Conservation (phyloP, 2,797 vertebrate genomes). For the Heliangelus exortis region DNA sequence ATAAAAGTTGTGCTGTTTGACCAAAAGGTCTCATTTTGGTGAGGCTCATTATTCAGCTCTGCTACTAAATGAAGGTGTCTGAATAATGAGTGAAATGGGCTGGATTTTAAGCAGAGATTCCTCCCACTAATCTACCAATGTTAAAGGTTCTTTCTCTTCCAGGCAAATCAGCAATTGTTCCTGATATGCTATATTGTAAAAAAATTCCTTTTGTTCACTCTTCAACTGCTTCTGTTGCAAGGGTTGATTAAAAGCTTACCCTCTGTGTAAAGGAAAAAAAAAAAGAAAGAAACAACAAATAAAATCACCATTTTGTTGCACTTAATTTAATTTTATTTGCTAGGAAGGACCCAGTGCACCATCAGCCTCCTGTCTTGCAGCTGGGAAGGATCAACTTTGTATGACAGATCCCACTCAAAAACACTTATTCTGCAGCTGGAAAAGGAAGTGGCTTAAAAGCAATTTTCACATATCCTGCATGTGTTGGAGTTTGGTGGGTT, state of each 20-base stretch:
- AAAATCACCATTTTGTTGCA: background rate
- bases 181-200: background rate
- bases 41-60: background rate
- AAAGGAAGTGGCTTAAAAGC: too few species aligned
- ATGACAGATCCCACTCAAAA: too few species aligned
- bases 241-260: background rate
- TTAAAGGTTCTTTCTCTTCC: background rate
- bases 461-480: too few species aligned
- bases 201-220: background rate
- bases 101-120: background rate
- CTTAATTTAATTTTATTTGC: background rate
- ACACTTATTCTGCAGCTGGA: too few species aligned
- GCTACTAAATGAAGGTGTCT: background rate
- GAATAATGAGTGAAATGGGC: background rate
- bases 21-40: background rate
- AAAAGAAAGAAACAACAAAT: background rate
- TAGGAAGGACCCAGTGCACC: fast-evolving
- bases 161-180: background rate
- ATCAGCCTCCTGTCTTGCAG: fast-evolving
- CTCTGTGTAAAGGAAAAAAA: fast-evolving
- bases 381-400: background rate
- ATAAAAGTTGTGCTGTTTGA: background rate
- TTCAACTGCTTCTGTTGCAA: background rate
- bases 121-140: background rate
- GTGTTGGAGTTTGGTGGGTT: too few species aligned